Base-by-base conservation (phyloP, 2,113 vertebrate species). In the Cathartes aura region DNA sequence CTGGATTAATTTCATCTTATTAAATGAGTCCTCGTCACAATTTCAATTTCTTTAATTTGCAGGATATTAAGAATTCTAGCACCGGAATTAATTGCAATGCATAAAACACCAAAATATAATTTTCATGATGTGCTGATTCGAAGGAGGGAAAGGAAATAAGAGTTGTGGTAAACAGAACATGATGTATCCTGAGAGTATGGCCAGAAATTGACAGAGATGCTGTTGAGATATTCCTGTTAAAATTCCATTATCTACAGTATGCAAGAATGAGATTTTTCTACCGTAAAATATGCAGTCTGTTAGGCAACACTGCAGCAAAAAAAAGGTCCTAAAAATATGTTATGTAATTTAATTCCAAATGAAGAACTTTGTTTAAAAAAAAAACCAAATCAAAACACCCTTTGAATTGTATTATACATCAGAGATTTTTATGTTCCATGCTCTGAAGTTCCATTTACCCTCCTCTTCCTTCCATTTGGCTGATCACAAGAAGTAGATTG, bases 1-100 rank as follows among this genome's bases (percentile, higher is more conserved):
- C 56, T 13, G 9, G 74, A 90, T 91, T 93, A 74, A 94, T 95
- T 97, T 91, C 34, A 93, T 82, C 74, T 58, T 82, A 80, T 68
- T 93, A 72, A 94, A 71, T 12, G 67, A 79, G 53, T 64, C 78
- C 66, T 93, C 78, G 16, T 90, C 81, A 82, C 87, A 53, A 87
- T 68, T 91, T 82, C 78, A 59, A 80, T 87, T 79, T 87, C 76
- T 50, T 95, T 93, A 15, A 95, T 87, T 91, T 94, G 82, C 64
- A 68, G 58, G 53, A 40, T 76, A 83, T 82, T 72, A 88, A 32
- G 27, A 82, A 87, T 93, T 88, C 52, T 40, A 96, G 36, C 52
- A 79, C 30, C 3, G 30, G 90, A 87, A 91, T 91, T 75, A 87
- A 94, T 62, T 79, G 74, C 78, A 48, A 20, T 17, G 23, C 85